phyloP scores from a whole-genome alignment of 2,888 invertebrate species.

The Lycaena phlaeas region DNA sequence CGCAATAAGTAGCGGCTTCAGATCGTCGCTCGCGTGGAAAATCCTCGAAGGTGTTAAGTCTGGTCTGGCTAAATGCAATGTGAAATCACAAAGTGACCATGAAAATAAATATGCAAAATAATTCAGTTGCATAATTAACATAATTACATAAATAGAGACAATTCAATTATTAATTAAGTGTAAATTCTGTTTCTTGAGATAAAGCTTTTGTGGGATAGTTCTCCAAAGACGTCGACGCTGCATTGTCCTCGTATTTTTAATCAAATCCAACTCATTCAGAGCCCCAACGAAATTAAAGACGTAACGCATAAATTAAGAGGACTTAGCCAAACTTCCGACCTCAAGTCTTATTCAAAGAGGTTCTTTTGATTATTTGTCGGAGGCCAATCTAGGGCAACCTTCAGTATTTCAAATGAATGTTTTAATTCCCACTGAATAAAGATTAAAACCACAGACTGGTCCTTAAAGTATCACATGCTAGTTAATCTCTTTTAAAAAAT shows the following conservation, averaged over 20 bases:
- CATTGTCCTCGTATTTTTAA: conserved; percentile 53
- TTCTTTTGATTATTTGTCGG: conserved; percentile 47
- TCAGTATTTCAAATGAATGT: neutral
- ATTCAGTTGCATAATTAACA: neutral
- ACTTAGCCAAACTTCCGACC: conserved; percentile 48
- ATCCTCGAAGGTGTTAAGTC: no score
- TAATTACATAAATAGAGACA: conserved; percentile 3
- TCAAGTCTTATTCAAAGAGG: conserved; percentile 49
- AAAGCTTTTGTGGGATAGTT: conserved; percentile 33
- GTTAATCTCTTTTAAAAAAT: no score
- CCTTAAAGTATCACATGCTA: no score
- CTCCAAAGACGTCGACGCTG: conserved; percentile 26
- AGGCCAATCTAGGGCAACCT: conserved; percentile 6
- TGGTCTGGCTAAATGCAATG: no score
- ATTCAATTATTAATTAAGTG: conserved; percentile 14
- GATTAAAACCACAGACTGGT: conserved; percentile 16
- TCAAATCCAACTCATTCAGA: conserved; percentile 42
- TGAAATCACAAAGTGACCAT: no score
- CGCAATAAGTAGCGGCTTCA: no score
- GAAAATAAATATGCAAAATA: neutral
- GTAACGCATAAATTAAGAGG: conserved; percentile 60
- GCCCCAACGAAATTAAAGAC: conserved; percentile 48
- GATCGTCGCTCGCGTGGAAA: no score
- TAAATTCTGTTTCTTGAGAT: conserved; percentile 20
- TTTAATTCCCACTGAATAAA: conserved; percentile 15